These are phyloP conservation scores for Drosophila buzzatii DNA, from an alignment of 2,888 invertebrate genomes.

Conservation along the genomic window DNA sequence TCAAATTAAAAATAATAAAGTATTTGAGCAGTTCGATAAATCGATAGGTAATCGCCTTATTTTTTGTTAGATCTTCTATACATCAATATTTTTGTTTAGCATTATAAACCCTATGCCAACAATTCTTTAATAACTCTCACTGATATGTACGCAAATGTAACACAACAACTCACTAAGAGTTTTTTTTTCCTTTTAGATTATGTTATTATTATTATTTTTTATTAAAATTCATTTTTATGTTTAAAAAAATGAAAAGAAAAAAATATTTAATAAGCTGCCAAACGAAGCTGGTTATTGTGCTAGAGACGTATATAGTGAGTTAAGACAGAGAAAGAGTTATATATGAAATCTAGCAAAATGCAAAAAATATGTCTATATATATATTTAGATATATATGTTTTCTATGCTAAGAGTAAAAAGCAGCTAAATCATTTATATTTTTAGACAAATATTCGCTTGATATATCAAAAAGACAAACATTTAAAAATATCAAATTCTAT, in stretches of 20 bases:
- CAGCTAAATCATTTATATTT: slow-evolving; percentile 10
- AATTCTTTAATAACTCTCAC: slow-evolving; percentile 61
- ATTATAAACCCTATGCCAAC: slow-evolving; percentile 42
- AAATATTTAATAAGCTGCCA: not conserved
- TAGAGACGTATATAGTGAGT: not conserved
- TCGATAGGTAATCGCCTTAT: slow-evolving; percentile 18
- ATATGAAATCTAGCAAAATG: not conserved
- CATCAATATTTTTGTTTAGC: slow-evolving; percentile 19
- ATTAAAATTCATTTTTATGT: not conserved
- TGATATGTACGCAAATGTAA: slow-evolving; percentile 71
- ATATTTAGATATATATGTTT: not conserved
- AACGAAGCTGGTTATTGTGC: not conserved
- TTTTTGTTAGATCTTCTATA: slow-evolving; percentile 3
- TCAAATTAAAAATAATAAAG: not conserved
- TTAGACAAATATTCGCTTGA: slow-evolving; percentile 9
- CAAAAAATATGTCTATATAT: not conserved
- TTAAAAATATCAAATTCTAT: slow-evolving; percentile 9
- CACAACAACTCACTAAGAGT: slow-evolving; percentile 47
- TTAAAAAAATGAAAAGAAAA: not conserved
- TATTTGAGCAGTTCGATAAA: slow-evolving; percentile 46
- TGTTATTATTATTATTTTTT: not conserved
- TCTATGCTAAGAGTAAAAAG: slow-evolving; percentile 8
- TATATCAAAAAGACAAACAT: slow-evolving; percentile 12
- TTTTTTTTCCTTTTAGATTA: slow-evolving; percentile 8
- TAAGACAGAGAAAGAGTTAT: not conserved